Base-by-base conservation (phyloP, 2,113 vertebrate species). In the Amblyornis subalaris region DNA sequence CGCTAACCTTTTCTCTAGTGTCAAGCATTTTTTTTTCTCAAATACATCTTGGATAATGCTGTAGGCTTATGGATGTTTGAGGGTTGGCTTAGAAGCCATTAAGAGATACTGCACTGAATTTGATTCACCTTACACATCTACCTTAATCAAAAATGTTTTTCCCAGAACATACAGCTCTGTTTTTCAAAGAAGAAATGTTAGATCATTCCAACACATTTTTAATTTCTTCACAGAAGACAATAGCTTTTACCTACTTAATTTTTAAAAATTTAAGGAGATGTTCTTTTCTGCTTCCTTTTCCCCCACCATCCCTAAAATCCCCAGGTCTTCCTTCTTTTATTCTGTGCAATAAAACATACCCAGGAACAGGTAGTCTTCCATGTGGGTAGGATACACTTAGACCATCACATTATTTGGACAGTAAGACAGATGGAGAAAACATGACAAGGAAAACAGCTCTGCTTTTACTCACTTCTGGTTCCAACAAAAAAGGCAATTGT, bases 1-100 rank as follows among this genome's bases (percentile, higher is more conserved):
- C 0, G 2, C 58, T 95, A 95, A 96, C 88, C 95, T 95, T 93
- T 97, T 93, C 75, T 89, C 83, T 61, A 58, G 85, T 94, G 93
- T 95, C 83, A 89, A 94, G 58, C 25, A 23, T 74, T 58, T 79
- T 64, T 95, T 85, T 92, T 55, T 31, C 74, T 88, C 50, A 92
- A 84, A 74, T 93, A 47, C 36, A 48, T 93, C 61, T 92, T 83
- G 65, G 67, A 67, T 93, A 94, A 93, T 74, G 53, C 33, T 70
- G 48, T 75, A 53, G 78, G 74, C 71, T 89, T 69, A 80, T 48
- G 61, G 64, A 48, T 90, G 58, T 80, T 36, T 55, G 26, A 93
- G 47, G 10, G 19, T 40, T 72, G 67, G 33, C 13, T 71, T 69
- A 36, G 54, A 78, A 13, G 38, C 58, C 54, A 73, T 92, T 88